Conservation (phyloP, 2,113 vertebrate genomes). For the Oreotragus oreotragus region DNA sequence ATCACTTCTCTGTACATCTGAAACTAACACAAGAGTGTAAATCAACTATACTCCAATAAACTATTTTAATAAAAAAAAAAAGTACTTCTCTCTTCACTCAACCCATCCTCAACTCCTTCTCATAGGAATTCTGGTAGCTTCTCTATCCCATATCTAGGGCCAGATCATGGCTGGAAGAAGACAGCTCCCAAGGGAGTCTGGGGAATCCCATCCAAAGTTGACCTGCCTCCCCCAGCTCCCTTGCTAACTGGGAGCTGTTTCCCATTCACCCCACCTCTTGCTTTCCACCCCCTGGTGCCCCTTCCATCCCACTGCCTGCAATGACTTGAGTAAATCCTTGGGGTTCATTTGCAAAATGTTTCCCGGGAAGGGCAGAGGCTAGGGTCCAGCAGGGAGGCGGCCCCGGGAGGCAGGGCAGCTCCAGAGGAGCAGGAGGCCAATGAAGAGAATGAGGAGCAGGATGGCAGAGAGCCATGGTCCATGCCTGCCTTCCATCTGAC, state of each 20-base stretch:
- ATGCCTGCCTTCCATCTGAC: fast-evolving
- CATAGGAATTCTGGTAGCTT: neutral
- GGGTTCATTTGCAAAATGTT: neutral
- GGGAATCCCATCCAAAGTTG: neutral
- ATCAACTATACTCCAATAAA: neutral
- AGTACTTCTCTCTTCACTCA: neutral
- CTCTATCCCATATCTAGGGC: neutral
- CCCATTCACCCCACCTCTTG: neutral
- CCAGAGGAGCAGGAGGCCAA: neutral
- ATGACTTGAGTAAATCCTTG: neutral
- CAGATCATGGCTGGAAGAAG: neutral
- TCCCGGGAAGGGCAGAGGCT: neutral
- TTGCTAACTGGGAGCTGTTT: neutral
- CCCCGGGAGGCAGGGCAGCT: fast-evolving
- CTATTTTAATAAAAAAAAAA: neutral
- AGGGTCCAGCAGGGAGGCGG: neutral
- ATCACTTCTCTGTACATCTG: neutral
- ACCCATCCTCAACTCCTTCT: neutral
- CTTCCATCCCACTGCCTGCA: neutral
- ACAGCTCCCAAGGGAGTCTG: neutral
- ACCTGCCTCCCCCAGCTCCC: neutral
- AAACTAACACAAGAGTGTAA: neutral
- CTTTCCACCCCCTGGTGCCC: fast-evolving
- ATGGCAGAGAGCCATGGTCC: neutral
- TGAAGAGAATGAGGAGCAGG: neutral